Base-by-base conservation (phyloP, 2,113 vertebrate genomes). In the Erythrocebus patas region DNA sequence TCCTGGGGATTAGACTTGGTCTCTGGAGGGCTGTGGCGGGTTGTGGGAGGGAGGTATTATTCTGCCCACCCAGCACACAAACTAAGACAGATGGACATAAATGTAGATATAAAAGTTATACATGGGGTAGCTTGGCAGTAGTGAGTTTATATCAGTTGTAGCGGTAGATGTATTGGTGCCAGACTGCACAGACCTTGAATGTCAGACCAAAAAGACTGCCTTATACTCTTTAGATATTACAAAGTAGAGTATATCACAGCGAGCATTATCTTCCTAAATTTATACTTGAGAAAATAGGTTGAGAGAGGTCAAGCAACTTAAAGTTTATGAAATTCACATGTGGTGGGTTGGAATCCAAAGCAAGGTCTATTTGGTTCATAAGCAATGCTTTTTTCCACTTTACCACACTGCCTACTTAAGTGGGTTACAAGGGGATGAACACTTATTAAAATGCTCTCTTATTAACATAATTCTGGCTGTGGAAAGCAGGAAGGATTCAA, bases 341-440 rank as follows among this genome's bases (percentile, higher is more conserved):
- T 64, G 13, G 25, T 4, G 4, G 18, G 30, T 12, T 72, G n/a
- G n/a, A 66, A 52, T 87, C 52, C 35, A 12, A 73, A 52, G 11
- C 14, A 13, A 84, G 32, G 30, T 86, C 43, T n/a, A 0, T 79
- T 61, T 52, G 30, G 6, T 83, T 83, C n/a, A 78, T 68, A 85
- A 91, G 23, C 43, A 64, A 23, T 17, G 32, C 1, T 23, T 35
- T 30, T 32, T 5, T 14, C 27, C 20, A 43, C 78, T 40, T 43
- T n/a, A 23, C 40, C 8, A 18, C 23, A 10, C 8, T 14, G n/a
- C 13, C 3, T 40, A 12, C 23, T 2, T 45, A 0, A 2, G 7
- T n/a, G 32, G 75, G 14, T 38, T 66, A 0, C 1, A 35, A n/a
- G 57, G 43, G 52, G 17, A 38, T 6, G 16, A 72, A 40, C 7